These are phyloP conservation scores for Xanthostigma xanthostigma DNA, from an alignment of 2,888 invertebrate genomes.

Conservation along the genomic window DNA sequence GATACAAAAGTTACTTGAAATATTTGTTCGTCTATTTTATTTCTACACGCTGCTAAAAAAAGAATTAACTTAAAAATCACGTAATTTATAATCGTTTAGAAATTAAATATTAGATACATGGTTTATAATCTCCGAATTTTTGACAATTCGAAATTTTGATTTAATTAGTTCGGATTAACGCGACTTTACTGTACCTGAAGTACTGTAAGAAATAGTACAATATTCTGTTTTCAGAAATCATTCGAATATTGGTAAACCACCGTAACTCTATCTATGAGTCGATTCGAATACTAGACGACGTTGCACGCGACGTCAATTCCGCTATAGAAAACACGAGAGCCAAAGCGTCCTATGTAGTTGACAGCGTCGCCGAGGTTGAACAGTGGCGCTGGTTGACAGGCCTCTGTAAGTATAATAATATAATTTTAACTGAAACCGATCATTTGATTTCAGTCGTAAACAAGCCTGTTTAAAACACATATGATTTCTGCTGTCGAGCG, in stretches of 20 bases:
- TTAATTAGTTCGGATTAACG: no score
- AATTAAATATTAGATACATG: no score
- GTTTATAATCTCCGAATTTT: no score
- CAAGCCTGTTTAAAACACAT: no score
- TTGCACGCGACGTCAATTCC: slow-evolving; percentile 38
- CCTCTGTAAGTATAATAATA: slow-evolving; percentile 33
- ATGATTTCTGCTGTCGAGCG: no score
- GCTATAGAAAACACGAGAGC: slow-evolving; percentile 29
- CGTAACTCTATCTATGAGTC: slow-evolving; percentile 40
- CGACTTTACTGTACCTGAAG: no score
- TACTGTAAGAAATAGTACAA: not conserved
- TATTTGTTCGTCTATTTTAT: no score
- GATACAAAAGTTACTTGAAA: no score
- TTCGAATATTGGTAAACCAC: slow-evolving; percentile 38
- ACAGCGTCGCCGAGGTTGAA: slow-evolving; percentile 39
- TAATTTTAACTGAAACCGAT: slow-evolving; percentile 1
- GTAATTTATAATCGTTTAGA: no score
- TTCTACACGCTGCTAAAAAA: no score
- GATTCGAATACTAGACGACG: slow-evolving; percentile 39
- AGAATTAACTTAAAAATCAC: no score
- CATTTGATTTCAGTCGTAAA: not conserved
- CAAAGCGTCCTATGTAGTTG: slow-evolving; percentile 29
- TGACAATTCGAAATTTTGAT: no score
- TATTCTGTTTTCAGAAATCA: slow-evolving; percentile 34
- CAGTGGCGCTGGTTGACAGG: slow-evolving; percentile 47